Percentiles rank a stretch among this genome's conserved stretches.
Evolutionary conservation across 1,140 invertebrate genomes (phyloP).

Genomic region (Steinernema khuongi): DNA sequence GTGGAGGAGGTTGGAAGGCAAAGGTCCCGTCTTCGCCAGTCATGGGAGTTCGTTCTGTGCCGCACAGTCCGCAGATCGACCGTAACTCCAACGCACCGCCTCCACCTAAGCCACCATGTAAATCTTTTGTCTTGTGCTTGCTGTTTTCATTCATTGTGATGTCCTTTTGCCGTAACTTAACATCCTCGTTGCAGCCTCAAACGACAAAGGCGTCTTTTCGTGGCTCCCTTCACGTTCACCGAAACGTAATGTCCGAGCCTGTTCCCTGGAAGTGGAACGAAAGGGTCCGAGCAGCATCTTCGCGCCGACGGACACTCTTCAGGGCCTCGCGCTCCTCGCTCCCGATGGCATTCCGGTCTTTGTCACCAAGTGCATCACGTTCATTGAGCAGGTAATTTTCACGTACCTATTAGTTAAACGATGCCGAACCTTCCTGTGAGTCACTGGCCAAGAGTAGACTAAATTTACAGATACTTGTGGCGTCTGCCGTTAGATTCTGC

Average conservation of each 20-base stretch:
- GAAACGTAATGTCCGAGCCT: conserved; percentile 62
- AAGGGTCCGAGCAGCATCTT: conserved; percentile 68
- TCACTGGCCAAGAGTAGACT: not conserved
- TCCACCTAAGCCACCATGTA: not conserved
- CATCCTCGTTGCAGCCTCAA: not conserved
- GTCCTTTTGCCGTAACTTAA: no score
- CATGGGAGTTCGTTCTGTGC: conserved; percentile 25
- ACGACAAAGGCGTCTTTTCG: conserved; percentile 39
- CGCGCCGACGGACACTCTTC: conserved; percentile 73
- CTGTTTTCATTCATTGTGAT: no score
- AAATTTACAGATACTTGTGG: no score
- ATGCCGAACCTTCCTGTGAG: conserved; percentile 28
- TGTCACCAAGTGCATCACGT: conserved; percentile 85
- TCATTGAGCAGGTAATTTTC: conserved; percentile 77
- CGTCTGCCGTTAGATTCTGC: no score
- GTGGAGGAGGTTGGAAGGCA: conserved; percentile 17
- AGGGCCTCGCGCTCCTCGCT: conserved; percentile 44
- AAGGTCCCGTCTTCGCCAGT: conserved; percentile 15
- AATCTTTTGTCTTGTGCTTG: not conserved
- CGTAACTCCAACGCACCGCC: conserved; percentile 5
- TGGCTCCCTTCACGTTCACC: conserved; percentile 49
- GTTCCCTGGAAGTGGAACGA: conserved; percentile 65
- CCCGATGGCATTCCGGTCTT: conserved; percentile 75
- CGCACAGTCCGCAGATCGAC: conserved; percentile 31
- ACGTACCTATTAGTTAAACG: no score